phyloP scores from a whole-genome alignment of 2,797 vertebrate genomes.

The Chromobotia macracanthus region DNA sequence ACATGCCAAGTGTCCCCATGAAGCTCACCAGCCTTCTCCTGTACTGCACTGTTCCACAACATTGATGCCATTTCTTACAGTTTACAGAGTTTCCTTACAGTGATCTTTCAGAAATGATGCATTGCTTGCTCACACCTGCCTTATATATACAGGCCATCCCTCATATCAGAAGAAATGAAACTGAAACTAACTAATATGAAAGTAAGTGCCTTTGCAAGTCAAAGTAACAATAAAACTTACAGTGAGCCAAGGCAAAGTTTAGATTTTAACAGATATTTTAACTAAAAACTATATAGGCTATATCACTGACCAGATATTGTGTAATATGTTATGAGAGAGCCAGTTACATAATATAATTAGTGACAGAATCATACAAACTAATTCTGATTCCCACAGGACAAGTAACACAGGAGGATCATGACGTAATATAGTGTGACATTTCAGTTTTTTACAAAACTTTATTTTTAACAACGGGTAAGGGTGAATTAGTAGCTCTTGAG shows the following conservation, averaged over 20 bases:
- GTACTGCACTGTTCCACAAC: conserved; percentile 69
- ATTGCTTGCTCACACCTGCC: neutral
- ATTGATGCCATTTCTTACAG: conserved; percentile 2
- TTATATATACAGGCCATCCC: conserved; percentile 5
- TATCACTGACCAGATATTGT: no score
- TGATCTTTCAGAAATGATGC: neutral
- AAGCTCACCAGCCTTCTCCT: conserved; percentile 57
- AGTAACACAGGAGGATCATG: no score
- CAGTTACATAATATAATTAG: no score
- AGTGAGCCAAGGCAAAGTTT: neutral
- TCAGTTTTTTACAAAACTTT: no score
- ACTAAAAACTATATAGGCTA: no score
- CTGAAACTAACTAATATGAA: conserved; percentile 11
- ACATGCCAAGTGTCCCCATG: conserved; percentile 64
- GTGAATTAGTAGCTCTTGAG: no score
- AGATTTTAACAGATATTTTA: neutral
- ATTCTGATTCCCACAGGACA: no score
- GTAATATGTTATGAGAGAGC: no score
- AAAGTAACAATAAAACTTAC: neutral
- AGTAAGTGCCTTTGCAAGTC: neutral
- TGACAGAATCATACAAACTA: no score
- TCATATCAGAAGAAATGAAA: conserved; percentile 16
- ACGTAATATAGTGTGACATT: no score
- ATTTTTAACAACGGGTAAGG: no score
- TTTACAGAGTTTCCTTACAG: neutral